Evolutionary conservation across 30 jellyfish, hydroid and myxozoan species (phyloP).

Genomic region (Aurelia aurita): DNA sequence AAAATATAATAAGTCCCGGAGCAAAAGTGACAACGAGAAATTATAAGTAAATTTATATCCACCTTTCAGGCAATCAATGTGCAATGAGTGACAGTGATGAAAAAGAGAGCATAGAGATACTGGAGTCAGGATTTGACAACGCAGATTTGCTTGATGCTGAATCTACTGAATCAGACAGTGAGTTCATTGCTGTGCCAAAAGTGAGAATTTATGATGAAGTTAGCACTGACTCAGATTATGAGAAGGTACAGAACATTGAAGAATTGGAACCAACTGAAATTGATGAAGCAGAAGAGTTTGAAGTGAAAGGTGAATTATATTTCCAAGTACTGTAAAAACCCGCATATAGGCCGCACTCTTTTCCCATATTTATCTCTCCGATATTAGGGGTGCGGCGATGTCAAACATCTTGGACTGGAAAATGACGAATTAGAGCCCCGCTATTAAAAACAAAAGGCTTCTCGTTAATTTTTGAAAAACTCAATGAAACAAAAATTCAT

Average conservation of each 20-base stretch:
- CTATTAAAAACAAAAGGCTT: too few species aligned
- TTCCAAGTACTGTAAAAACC: too few species aligned
- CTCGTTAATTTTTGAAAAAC: too few species aligned
- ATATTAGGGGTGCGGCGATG: too few species aligned
- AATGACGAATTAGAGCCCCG: too few species aligned
- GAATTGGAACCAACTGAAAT: not conserved
- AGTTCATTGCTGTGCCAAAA: not conserved
- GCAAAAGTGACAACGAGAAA: too few species aligned
- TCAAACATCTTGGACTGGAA: too few species aligned
- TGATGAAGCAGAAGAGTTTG: not conserved
- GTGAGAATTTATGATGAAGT: not conserved
- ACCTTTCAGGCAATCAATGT: too few species aligned
- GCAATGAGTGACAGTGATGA: slow-evolving; percentile 20
- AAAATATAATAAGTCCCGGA: too few species aligned
- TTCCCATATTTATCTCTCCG: too few species aligned
- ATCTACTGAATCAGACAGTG: not conserved
- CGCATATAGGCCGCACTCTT: too few species aligned
- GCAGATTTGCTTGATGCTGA: not conserved
- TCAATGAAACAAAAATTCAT: too few species aligned
- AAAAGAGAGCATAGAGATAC: slow-evolving; percentile 46
- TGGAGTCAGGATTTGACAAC: not conserved
- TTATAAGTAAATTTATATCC: not conserved
- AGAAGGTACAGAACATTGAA: slow-evolving; percentile 1
- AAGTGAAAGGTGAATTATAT: not conserved
- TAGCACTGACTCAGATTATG: slow-evolving; percentile 10